These are phyloP conservation scores for Bombyx mandarina DNA, from an alignment of 1,140 invertebrate genomes.

Conservation along the genomic window DNA sequence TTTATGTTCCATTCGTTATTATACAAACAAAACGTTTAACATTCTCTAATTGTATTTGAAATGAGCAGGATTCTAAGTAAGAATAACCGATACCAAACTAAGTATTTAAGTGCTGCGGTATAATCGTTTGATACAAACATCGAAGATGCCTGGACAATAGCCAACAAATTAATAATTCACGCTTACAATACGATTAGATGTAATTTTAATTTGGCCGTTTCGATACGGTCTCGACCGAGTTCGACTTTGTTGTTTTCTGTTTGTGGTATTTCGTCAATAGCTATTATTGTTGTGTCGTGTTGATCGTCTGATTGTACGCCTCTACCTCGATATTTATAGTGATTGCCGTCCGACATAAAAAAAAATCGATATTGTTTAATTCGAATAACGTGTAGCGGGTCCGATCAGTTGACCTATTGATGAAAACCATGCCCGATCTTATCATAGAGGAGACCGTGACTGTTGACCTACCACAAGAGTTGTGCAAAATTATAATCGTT, in stretches of 20 bases:
- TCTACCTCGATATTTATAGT: slow-evolving; percentile 1
- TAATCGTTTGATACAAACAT: slow-evolving; percentile 23
- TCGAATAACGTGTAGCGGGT: slow-evolving; percentile 32
- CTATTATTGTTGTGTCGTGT: slow-evolving; percentile 37
- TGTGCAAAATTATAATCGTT: too few relatives aligned
- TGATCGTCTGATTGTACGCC: slow-evolving; percentile 26
- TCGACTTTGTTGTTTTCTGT: slow-evolving; percentile 27
- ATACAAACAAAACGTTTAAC: too few relatives aligned
- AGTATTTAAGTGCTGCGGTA: slow-evolving; percentile 10
- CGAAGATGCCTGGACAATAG: slow-evolving; percentile 38
- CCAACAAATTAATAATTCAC: slow-evolving; percentile 63
- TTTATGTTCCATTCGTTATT: too few relatives aligned
- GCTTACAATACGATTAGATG: slow-evolving; percentile 47
- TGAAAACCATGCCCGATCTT: slow-evolving; percentile 17
- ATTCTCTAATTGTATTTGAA: background rate
- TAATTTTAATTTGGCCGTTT: slow-evolving; percentile 60
- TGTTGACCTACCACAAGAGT: slow-evolving; percentile 1
- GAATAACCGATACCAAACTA: background rate
- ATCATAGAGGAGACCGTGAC: slow-evolving; percentile 21
- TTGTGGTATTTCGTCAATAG: slow-evolving; percentile 40
- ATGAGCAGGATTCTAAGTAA: background rate
- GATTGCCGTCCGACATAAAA: slow-evolving; percentile 24
- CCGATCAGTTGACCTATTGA: slow-evolving; percentile 10
- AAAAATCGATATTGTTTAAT: slow-evolving; percentile 29
- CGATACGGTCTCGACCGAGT: slow-evolving; percentile 40